phyloP scores from a whole-genome alignment of 2,888 invertebrate species.

The Ptychoptera albimana region DNA sequence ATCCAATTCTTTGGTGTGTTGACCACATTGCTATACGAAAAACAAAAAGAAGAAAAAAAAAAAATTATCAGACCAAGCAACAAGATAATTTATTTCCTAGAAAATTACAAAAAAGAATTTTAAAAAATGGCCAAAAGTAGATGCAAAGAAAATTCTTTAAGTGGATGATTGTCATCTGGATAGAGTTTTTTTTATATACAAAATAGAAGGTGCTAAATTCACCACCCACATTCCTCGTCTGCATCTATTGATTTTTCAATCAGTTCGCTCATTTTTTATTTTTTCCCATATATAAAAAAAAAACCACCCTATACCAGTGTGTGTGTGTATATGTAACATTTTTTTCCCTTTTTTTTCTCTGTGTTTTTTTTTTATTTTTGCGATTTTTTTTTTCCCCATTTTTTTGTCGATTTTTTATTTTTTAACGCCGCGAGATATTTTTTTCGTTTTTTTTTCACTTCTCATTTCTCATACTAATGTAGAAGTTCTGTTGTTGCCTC shows the following conservation, averaged over 20 bases:
- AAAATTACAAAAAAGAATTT: neutral
- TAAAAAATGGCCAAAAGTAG: neutral
- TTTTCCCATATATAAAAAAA: neutral
- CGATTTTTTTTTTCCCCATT: neutral
- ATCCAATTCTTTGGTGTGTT: constrained; percentile 30
- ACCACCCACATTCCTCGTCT: constrained; percentile 21
- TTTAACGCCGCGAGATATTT: constrained; percentile 5
- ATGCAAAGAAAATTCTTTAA: neutral
- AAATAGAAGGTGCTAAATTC: neutral
- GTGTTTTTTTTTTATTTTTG: constrained; percentile 1
- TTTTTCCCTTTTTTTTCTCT: neutral
- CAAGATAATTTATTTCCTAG: neutral
- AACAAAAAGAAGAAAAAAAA: constrained; percentile 1
- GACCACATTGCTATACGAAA: constrained; percentile 19
- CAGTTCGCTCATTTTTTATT: constrained; percentile 7
- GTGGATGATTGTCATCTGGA: neutral
- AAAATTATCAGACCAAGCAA: neutral
- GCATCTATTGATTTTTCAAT: constrained; percentile 33
- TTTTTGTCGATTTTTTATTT: no score
- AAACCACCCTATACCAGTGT: neutral
- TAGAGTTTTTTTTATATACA: constrained; percentile 1
- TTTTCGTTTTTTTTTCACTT: no score
- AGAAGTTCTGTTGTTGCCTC: no score
- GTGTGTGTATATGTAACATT: neutral
- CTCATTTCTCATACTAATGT: no score